Evolutionary conservation across 1,140 invertebrate genomes (phyloP).

Genomic region (Episyrphus balteatus): DNA sequence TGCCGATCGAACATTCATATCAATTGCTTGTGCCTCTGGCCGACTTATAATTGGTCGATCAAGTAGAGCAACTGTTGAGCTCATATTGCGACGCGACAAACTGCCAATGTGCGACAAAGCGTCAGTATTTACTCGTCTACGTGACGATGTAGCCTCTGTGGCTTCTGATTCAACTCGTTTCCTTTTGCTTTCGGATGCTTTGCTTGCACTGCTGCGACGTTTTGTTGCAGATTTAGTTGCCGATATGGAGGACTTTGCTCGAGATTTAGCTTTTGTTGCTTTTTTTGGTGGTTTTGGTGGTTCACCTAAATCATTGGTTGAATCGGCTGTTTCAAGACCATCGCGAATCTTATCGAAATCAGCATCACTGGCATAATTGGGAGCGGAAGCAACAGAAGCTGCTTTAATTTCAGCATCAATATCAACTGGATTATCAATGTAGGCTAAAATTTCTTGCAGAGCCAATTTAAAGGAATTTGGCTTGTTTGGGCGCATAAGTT

Average conservation of each 20-base stretch:
- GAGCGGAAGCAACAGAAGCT: slow-evolving; percentile 15
- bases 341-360: slow-evolving; percentile 58
- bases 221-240: slow-evolving; percentile 24
- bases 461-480: slow-evolving; percentile 73
- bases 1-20: slow-evolving; percentile 66
- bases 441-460: slow-evolving; percentile 75
- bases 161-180: too few relatives aligned
- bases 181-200: neutral
- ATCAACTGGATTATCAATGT: slow-evolving; percentile 57
- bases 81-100: slow-evolving; percentile 16
- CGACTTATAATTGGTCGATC: slow-evolving; percentile 27
- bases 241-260: slow-evolving; percentile 12
- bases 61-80: slow-evolving; percentile 26
- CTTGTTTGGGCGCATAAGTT: slow-evolving; percentile 66
- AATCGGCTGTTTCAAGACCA: slow-evolving; percentile 39
- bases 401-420: slow-evolving; percentile 36
- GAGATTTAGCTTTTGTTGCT: slow-evolving; percentile 28
- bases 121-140: slow-evolving; percentile 6
- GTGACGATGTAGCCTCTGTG: neutral
- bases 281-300: slow-evolving; percentile 22
- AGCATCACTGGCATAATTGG: slow-evolving; percentile 39
- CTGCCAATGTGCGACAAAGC: slow-evolving; percentile 8
- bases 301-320: slow-evolving; percentile 36
- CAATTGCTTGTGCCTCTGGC: slow-evolving; percentile 61
- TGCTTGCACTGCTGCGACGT: slow-evolving; percentile 17